Evolutionary conservation across 2,113 vertebrate species (phyloP).

Genomic region (Nothocercus julius): DNA sequence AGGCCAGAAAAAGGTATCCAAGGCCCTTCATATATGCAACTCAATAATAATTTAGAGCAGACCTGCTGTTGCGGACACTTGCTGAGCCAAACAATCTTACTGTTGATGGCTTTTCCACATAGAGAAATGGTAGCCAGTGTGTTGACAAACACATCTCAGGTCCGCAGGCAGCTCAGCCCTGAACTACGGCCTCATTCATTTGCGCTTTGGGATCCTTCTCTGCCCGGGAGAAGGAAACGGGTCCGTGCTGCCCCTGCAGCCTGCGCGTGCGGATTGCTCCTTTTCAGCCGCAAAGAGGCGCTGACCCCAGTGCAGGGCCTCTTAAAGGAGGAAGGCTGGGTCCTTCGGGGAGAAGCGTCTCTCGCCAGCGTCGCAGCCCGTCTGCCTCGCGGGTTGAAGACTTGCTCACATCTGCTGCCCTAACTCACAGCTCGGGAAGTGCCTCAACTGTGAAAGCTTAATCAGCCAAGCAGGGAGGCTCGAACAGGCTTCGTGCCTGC

Average conservation of each 20-base stretch:
- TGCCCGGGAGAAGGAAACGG: neutral
- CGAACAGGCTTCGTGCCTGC: neutral
- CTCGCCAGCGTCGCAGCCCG: neutral
- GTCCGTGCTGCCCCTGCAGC: neutral
- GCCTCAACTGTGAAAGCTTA: neutral
- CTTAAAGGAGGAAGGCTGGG: neutral
- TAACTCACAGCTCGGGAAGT: neutral
- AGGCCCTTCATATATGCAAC: neutral
- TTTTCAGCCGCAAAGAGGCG: neutral
- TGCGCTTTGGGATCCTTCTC: neutral
- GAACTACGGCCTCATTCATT: neutral
- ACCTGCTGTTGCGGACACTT: neutral
- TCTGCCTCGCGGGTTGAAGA: neutral
- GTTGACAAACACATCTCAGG: neutral
- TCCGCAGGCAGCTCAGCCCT: neutral
- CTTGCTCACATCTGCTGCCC: neutral
- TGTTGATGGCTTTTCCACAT: neutral
- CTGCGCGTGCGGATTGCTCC: neutral
- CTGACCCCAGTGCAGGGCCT: neutral
- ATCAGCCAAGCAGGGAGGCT: neutral
- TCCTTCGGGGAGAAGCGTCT: neutral
- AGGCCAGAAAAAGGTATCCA: neutral
- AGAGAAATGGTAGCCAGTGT: neutral
- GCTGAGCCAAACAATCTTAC: neutral
- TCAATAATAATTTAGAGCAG: neutral